Conservation (phyloP, 2,888 invertebrate genomes). For the Dyspetes luteomarginatus region DNA sequence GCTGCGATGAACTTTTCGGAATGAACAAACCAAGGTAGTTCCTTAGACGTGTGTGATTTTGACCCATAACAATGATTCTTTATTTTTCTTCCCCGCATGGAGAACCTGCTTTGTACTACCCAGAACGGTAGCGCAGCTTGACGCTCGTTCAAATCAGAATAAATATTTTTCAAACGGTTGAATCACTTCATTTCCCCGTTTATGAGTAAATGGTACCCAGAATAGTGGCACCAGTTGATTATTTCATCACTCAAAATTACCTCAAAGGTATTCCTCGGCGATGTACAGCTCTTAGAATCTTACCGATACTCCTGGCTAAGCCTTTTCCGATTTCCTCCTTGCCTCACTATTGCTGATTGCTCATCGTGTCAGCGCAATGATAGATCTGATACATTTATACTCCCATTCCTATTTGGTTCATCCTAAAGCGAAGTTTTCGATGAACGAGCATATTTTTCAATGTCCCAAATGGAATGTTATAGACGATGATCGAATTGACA, state of each 20-base stretch:
- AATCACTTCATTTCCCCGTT: too few relatives aligned
- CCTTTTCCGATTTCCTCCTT: not conserved
- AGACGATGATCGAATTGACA: not conserved
- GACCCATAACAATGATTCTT: not conserved
- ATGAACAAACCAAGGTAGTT: not conserved
- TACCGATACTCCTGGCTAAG: not conserved
- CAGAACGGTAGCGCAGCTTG: not conserved
- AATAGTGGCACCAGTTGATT: not conserved
- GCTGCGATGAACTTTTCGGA: slow-evolving; percentile 14
- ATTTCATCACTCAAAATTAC: not conserved
- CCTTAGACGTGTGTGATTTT: not conserved
- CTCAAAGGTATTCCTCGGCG: too few relatives aligned
- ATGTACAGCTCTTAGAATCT: not conserved
- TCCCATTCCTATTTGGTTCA: not conserved
- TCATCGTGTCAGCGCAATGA: not conserved
- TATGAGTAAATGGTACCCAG: too few relatives aligned
- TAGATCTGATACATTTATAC: not conserved
- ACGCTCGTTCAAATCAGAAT: not conserved
- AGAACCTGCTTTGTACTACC: not conserved
- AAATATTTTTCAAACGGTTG: not conserved
- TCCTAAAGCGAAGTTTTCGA: not conserved
- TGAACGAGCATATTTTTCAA: not conserved
- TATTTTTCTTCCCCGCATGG: not conserved
- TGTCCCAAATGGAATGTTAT: not conserved
- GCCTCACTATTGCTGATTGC: not conserved